Evolutionary conservation across 2,797 vertebrate genomes (phyloP).

Genomic region (Tapera naevia): DNA sequence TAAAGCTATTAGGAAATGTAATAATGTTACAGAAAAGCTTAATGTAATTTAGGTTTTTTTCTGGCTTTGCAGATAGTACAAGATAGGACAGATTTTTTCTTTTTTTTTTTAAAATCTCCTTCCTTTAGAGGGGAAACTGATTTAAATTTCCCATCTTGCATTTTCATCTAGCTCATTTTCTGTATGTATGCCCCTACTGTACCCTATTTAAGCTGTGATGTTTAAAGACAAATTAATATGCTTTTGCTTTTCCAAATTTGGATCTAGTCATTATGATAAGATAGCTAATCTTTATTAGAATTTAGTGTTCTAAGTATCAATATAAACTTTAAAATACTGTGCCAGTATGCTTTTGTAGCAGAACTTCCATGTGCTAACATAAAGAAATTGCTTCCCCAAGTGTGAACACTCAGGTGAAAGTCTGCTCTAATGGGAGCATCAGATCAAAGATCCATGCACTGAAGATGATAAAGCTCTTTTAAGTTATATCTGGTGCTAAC

Average conservation of each 20-base stretch:
- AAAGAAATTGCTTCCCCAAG: neutral
- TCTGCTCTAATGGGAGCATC: neutral
- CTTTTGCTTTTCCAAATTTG: neutral
- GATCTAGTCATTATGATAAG: neutral
- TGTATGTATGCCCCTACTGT: neutral
- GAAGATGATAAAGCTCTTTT: neutral
- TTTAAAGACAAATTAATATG: neutral
- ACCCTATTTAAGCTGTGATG: neutral
- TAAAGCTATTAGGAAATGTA: conserved; percentile 28
- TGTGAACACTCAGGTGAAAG: neutral
- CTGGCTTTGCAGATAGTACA: neutral
- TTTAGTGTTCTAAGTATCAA: neutral
- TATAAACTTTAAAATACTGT: neutral
- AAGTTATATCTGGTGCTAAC: neutral
- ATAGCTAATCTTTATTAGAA: neutral
- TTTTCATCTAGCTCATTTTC: conserved; percentile 9
- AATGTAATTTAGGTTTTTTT: neutral
- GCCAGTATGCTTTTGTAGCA: neutral
- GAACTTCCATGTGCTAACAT: neutral
- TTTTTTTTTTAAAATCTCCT: neutral
- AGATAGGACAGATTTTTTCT: neutral
- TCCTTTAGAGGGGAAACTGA: neutral
- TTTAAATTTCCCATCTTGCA: neutral
- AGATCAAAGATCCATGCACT: neutral
- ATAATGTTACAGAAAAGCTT: conserved; percentile 23